Percentiles rank a stretch among this genome's conserved stretches.
These are phyloP conservation scores for Bombus turneri DNA, from an alignment of 1,140 invertebrate species.

Conservation along the genomic window DNA sequence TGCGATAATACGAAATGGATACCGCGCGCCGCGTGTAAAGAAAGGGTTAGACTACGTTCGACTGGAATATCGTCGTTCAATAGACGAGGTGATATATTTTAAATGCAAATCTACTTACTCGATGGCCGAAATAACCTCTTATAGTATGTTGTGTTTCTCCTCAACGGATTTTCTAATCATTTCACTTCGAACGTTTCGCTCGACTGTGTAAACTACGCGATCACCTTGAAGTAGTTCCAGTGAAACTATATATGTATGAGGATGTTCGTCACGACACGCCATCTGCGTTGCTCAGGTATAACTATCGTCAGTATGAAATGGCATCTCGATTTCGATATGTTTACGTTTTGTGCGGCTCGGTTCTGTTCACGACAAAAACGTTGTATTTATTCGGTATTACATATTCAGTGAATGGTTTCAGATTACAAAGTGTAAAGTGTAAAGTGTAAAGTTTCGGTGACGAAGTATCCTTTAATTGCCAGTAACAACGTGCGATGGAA, in stretches of 20 bases:
- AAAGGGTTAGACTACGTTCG: conserved; percentile 27
- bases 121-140: not conserved
- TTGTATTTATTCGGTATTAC: not conserved
- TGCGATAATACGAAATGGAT: conserved; percentile 9
- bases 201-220: not conserved
- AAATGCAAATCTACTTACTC: conserved; percentile 29
- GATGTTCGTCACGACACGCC: not conserved
- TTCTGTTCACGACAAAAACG: not conserved
- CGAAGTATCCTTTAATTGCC: no score
- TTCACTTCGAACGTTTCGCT: not conserved
- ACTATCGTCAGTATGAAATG: not conserved
- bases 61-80: conserved; percentile 5
- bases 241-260: not conserved
- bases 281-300: not conserved
- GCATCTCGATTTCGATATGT: conserved; percentile 56
- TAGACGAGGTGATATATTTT: not conserved
- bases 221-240: not conserved
- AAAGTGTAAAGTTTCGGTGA: not conserved
- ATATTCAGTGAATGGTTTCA: not conserved
- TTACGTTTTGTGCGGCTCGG: not conserved
- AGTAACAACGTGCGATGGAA: not conserved
- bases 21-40: conserved; percentile 26
- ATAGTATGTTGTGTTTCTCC: no score
- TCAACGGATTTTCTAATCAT: not conserved
- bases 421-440: no score